A percentile compares a stretch with the other conserved stretches of the same genome.
These are phyloP conservation scores for Malurus melanocephalus DNA, from an alignment of 2,113 vertebrate species.

Conservation along the genomic window DNA sequence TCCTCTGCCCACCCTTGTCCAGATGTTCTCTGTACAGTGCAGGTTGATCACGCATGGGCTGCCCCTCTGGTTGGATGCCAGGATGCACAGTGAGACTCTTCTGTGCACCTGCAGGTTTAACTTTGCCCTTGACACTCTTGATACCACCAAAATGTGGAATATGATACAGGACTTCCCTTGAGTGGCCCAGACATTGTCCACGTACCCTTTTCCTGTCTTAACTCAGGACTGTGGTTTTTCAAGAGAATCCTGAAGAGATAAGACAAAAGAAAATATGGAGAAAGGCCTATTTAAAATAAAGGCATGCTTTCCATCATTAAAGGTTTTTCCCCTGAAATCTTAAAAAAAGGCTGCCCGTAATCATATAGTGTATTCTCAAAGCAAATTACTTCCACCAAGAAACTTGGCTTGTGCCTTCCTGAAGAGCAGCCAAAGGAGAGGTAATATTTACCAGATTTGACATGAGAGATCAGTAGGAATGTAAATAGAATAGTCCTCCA, in stretches of 20 bases:
- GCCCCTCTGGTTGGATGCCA: not conserved
- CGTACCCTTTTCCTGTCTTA: not conserved
- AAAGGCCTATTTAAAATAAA: not conserved
- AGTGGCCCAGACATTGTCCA: accelerated
- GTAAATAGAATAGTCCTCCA: slow-evolving; percentile 9
- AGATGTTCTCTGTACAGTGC: not conserved
- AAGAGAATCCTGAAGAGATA: not conserved
- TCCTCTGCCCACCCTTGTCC: not conserved
- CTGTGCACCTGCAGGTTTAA: not conserved
- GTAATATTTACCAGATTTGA: slow-evolving; percentile 20
- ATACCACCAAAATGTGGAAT: not conserved
- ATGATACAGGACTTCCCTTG: not conserved
- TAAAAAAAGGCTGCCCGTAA: not conserved
- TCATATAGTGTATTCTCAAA: not conserved
- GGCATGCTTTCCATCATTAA: not conserved
- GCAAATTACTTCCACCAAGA: not conserved
- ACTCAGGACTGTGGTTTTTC: not conserved
- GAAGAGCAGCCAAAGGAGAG: not conserved
- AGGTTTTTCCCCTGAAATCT: not conserved
- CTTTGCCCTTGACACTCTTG: not conserved
- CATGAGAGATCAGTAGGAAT: not conserved
- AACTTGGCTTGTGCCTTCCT: not conserved
- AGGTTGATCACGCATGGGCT: accelerated
- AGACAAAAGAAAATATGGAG: not conserved
- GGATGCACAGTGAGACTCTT: not conserved